A percentile compares a stretch with the other conserved stretches of the same genome.
These are phyloP conservation scores for Zaprionus vittiger DNA, from an alignment of 1,140 invertebrate species.

Conservation along the genomic window DNA sequence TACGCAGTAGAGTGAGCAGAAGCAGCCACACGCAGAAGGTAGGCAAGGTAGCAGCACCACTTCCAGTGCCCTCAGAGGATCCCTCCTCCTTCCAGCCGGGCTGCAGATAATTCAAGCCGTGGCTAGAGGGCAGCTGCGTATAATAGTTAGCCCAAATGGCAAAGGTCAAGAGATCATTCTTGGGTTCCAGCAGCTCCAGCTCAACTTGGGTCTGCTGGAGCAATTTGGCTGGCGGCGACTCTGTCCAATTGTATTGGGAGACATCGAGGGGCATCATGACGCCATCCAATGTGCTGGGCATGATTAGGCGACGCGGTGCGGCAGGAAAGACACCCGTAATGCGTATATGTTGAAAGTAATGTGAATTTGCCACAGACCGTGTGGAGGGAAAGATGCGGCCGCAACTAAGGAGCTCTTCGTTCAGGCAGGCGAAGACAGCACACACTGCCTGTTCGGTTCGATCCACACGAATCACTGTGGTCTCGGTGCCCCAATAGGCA, in stretches of 20 bases:
- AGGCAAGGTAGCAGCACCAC: background rate
- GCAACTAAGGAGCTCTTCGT: slow-evolving; percentile 65
- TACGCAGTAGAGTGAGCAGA: background rate
- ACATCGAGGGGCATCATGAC: slow-evolving; percentile 64
- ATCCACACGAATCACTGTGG: slow-evolving; percentile 64
- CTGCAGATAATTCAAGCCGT: slow-evolving; percentile 68
- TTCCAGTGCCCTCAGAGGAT: background rate
- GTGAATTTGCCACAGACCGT: slow-evolving; percentile 42
- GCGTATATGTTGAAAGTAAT: slow-evolving; percentile 55
- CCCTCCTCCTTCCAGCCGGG: background rate
- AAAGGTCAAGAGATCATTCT: slow-evolving; percentile 73
- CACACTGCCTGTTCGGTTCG: slow-evolving; percentile 83
- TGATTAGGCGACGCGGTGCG: slow-evolving; percentile 64
- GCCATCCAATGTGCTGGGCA: slow-evolving; percentile 74
- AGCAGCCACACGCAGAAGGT: background rate
- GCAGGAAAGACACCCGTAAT: slow-evolving; percentile 58
- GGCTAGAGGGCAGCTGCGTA: slow-evolving; percentile 40
- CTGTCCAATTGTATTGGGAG: slow-evolving; percentile 50
- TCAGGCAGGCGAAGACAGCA: slow-evolving; percentile 83
- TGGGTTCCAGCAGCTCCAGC: slow-evolving; percentile 32
- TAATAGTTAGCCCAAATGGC: slow-evolving; percentile 79
- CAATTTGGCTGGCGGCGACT: slow-evolving; percentile 21
- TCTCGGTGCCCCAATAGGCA: slow-evolving; percentile 77
- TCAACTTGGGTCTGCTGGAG: slow-evolving; percentile 12
- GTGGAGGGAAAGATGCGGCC: slow-evolving; percentile 59